These are phyloP conservation scores for Saxidomus purpurata DNA, from an alignment of 1,140 invertebrate genomes.

Conservation along the genomic window DNA sequence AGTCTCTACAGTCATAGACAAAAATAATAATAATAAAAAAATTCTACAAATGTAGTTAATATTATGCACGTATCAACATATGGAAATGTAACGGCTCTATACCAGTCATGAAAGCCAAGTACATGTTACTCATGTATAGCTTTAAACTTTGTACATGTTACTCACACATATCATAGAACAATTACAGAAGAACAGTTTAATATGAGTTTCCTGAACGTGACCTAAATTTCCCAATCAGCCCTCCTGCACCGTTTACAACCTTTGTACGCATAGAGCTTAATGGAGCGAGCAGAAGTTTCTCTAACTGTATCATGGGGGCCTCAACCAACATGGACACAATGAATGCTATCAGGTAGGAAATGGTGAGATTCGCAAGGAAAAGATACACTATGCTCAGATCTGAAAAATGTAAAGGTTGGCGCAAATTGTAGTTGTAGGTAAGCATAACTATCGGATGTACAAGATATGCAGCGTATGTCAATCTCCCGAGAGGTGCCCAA, in stretches of 20 bases:
- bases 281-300: slow-evolving; percentile 39
- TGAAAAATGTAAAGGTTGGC: slow-evolving; percentile 29
- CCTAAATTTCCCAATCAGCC: not conserved
- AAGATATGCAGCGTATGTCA: slow-evolving; percentile 96
- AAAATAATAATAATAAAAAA: too few species aligned
- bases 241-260: slow-evolving; percentile 81
- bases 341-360: slow-evolving; percentile 55
- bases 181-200: too few species aligned
- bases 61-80: too few species aligned
- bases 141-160: too few species aligned
- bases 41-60: too few species aligned
- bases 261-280: not conserved
- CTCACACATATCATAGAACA: too few species aligned
- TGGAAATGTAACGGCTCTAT: too few species aligned
- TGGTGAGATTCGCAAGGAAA: slow-evolving; percentile 38
- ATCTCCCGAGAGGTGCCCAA: slow-evolving; percentile 93
- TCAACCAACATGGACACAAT: slow-evolving; percentile 62
- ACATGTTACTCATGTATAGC: too few species aligned
- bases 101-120: too few species aligned
- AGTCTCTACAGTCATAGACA: too few species aligned
- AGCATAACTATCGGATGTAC: slow-evolving; percentile 89
- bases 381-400: slow-evolving; percentile 61
- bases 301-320: slow-evolving; percentile 65
- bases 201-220: not conserved
- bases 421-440: slow-evolving; percentile 40